Conservation (phyloP, 2,113 vertebrate species). For the Epinephelus cyanopodus region DNA sequence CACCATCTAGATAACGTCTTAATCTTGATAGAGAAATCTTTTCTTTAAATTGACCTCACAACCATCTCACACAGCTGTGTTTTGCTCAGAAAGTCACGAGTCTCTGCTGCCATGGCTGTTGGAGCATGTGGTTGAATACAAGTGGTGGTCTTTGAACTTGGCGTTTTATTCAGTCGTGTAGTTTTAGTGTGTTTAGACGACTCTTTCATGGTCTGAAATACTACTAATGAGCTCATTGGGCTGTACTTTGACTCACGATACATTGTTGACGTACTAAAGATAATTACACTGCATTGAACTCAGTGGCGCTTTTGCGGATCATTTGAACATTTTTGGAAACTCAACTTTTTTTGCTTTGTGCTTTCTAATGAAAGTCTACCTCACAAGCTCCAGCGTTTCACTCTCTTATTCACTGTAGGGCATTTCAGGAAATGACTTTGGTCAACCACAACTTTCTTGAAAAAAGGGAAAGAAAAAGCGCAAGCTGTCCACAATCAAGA, state of each 20-base stretch:
- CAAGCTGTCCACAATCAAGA: constrained; percentile 62
- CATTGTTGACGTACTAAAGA: constrained; percentile 21
- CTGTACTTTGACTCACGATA: constrained; percentile 22
- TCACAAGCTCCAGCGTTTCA: constrained; percentile 52
- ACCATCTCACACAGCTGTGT: not conserved
- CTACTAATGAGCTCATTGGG: constrained; percentile 31
- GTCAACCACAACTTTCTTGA: constrained; percentile 75
- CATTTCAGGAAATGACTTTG: constrained; percentile 80
- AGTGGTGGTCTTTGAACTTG: not conserved
- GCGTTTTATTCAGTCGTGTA: not conserved
- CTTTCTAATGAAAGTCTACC: constrained; percentile 59
- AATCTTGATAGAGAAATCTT: not conserved
- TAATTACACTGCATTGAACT: constrained; percentile 31
- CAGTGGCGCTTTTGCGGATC: constrained; percentile 32
- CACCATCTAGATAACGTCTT: not conserved
- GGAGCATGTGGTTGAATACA: not conserved
- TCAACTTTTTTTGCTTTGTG: constrained; percentile 46
- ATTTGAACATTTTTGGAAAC: constrained; percentile 37
- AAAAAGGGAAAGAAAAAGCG: constrained; percentile 48
- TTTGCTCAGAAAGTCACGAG: not conserved
- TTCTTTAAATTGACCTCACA: not conserved
- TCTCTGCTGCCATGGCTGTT: not conserved
- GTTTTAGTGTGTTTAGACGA: not conserved
- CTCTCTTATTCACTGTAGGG: constrained; percentile 58
- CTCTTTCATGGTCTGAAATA: constrained; percentile 24